phyloP scores from a whole-genome alignment of 2,888 invertebrate genomes.

The Ischnura elegans region DNA sequence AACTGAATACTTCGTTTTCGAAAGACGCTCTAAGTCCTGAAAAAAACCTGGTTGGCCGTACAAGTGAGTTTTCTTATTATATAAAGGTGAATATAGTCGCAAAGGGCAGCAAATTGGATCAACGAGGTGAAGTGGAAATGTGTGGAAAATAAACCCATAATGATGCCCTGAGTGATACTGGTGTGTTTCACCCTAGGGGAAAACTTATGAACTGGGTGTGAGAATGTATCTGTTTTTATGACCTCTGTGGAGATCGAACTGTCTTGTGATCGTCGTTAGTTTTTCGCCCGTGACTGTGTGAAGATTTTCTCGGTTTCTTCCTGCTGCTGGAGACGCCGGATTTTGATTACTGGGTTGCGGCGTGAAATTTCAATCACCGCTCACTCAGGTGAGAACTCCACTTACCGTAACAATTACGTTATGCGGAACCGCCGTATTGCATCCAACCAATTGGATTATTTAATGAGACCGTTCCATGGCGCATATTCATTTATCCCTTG shows the following conservation, averaged over 20 bases:
- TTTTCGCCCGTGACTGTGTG: background rate
- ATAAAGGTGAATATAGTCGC: too few species aligned
- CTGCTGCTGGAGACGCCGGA: background rate
- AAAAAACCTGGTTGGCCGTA: too few species aligned
- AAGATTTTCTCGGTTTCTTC: background rate
- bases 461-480: background rate
- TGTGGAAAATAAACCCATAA: background rate
- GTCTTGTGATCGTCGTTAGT: background rate
- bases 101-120: background rate
- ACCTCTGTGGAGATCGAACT: background rate
- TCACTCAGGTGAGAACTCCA: background rate
- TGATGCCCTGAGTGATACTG: background rate
- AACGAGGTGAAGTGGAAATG: background rate
- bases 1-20: too few species aligned
- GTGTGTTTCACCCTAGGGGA: background rate
- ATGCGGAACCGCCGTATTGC: background rate
- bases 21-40: too few species aligned
- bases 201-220: background rate
- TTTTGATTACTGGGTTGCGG: background rate
- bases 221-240: too few species aligned
- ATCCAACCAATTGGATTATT: background rate
- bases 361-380: background rate
- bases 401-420: background rate
- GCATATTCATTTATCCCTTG: background rate
- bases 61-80: too few species aligned